Base-by-base conservation (phyloP, 2,888 invertebrate species). In the Heteromyza rotundicornis region DNA sequence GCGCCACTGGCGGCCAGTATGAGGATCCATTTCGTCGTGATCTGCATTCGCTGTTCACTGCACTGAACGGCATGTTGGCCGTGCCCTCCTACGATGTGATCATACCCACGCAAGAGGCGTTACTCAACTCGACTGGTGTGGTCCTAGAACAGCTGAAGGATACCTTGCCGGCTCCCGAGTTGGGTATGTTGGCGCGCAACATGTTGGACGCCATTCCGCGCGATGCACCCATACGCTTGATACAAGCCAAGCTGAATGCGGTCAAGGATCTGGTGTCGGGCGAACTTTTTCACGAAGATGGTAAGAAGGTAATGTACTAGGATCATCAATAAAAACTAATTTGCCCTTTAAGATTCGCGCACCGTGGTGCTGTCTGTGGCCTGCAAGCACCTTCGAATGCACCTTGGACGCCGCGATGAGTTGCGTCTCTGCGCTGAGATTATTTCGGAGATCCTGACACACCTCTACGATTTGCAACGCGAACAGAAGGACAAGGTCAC, bases 21-120 rank as follows among this genome's bases (percentile, higher is more conserved):
- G 95, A 95, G 76, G 95, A 95, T 75, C 92, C 91, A 73, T 96
- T 96, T 78, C 85, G 90, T 10, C 81, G 91, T 16, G 95, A 95
- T 77, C 87, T 96, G 16, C 89, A 93, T 68, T 90, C 90, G 47
- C 90, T 96, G 0, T 89, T 95, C 68, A 87, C 88, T 1, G 91
- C 94, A 0, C 84, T 96, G 50, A 92, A 92, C 75, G 89, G 90
- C 63, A 90, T 96, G 88, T 79, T 92, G 57, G 84, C 87, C 1
- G 87, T 90, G 44, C 88, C 89, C 8, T 88, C 89, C 22, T 88
- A 89, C 69, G 91, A 91, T 52, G 89, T 90, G 72, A 88, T 94
- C 57, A 87, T 92, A 56, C 89, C 90, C 7, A 93, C 94, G 0
- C 84, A 93, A 89, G 91, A 94, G 69, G 92, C 94, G 0, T 80